phyloP scores from a whole-genome alignment of 2,888 invertebrate genomes.

The Himalopsyche kuldschensis region DNA sequence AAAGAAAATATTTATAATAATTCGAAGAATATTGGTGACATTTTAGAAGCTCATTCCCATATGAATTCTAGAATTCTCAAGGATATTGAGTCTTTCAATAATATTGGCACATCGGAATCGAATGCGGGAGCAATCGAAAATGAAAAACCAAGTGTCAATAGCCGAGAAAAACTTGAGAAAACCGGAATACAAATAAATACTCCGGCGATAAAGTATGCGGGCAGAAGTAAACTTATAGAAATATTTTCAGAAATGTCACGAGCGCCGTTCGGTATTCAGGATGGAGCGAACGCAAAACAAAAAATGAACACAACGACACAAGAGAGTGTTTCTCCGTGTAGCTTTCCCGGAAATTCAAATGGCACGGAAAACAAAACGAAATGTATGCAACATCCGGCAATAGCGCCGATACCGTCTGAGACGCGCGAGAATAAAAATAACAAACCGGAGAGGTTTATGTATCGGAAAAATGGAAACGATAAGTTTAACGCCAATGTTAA shows the following conservation, averaged over 20 bases:
- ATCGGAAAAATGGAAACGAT: constrained; percentile 31
- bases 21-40: background rate
- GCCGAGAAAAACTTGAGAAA: background rate
- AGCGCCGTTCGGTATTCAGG: constrained; percentile 4
- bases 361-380: constrained; percentile 39
- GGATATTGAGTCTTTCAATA: background rate
- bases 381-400: constrained; percentile 29
- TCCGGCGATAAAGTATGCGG: background rate
- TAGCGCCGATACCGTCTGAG: constrained; percentile 14
- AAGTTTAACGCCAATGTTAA: constrained; percentile 16
- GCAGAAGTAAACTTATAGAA: constrained; percentile 28
- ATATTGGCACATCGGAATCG: background rate
- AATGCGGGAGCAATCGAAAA: background rate
- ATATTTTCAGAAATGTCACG: constrained; percentile 38
- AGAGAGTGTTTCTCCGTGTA: constrained; percentile 26
- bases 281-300: constrained; percentile 5
- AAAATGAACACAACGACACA: constrained; percentile 18
- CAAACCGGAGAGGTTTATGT: constrained; percentile 27
- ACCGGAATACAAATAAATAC: background rate
- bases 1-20: background rate
- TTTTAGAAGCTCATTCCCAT: background rate
- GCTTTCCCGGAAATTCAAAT: constrained; percentile 34
- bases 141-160: background rate
- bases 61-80: background rate
- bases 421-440: constrained; percentile 25